A percentile compares a stretch with the other conserved stretches of the same genome.
phyloP scores from a whole-genome alignment of 2,113 vertebrate genomes.

The Heterocephalus glaber region DNA sequence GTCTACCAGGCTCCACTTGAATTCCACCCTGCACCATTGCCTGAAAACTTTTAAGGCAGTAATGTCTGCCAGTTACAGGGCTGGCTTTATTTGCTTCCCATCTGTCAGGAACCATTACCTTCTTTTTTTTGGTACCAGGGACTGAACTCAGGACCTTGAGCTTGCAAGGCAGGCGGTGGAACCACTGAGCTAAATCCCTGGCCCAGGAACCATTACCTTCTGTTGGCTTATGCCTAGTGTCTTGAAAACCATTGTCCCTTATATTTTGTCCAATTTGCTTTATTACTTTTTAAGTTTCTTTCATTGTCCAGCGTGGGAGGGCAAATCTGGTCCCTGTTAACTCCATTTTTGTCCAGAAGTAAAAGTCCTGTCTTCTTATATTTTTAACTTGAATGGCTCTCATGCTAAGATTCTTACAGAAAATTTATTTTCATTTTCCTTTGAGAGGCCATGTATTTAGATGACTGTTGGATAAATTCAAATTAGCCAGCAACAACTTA shows the following conservation, averaged over 20 bases:
- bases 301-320: neutral
- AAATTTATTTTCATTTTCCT: neutral
- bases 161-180: too few species aligned
- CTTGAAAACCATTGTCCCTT: conserved; percentile 46
- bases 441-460: neutral
- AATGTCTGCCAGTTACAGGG: neutral
- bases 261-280: neutral
- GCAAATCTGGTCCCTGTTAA: neutral
- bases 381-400: conserved; percentile 54
- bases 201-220: neutral
- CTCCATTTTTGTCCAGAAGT: conserved; percentile 16
- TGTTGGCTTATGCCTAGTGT: neutral
- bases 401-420: neutral
- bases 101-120: neutral
- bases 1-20: neutral
- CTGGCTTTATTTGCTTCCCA: neutral
- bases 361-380: neutral
- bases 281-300: neutral
- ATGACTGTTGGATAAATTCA: neutral
- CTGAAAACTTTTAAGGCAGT: neutral
- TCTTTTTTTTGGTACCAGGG: too few species aligned
- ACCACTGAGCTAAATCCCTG: too few species aligned
- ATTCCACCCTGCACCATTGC: neutral
- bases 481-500: neutral
- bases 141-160: too few species aligned